Evolutionary conservation across 1,140 invertebrate species (phyloP).

Genomic region (Drosophila murphyi): DNA sequence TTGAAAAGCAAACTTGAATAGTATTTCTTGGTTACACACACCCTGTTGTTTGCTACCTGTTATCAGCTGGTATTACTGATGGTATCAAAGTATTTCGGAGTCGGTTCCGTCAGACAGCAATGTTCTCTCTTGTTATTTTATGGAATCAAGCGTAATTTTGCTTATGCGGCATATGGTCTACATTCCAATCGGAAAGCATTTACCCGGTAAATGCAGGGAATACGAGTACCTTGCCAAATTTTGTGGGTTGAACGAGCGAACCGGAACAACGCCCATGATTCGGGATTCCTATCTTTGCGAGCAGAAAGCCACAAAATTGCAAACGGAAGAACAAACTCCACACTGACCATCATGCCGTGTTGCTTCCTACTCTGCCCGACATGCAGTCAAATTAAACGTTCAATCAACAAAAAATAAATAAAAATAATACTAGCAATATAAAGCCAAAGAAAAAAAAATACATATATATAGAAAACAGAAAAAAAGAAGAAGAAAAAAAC

Average conservation of each 20-base stretch:
- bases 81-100: background rate
- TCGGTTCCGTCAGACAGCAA: no score
- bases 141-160: background rate
- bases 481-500: background rate
- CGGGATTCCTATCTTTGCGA: slow-evolving; percentile 31
- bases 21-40: no score
- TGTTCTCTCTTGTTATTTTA: no score
- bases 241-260: slow-evolving; percentile 63
- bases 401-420: background rate
- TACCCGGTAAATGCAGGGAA: slow-evolving; percentile 26
- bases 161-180: background rate
- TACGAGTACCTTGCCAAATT: slow-evolving; percentile 10
- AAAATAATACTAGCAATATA: background rate
- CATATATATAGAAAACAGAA: slow-evolving; percentile 13
- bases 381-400: slow-evolving; percentile 38
- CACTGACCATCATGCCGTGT: slow-evolving; percentile 5
- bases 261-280: slow-evolving; percentile 75
- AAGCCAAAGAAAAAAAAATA: slow-evolving; percentile 3
- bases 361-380: slow-evolving; percentile 4
- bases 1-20: no score
- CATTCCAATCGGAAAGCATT: slow-evolving; percentile 11
- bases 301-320: slow-evolving; percentile 35
- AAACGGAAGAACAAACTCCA: slow-evolving; percentile 38
- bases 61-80: no score
- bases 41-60: no score